phyloP scores from a whole-genome alignment of 2,113 vertebrate species.

The Chaenogobius annularis region DNA sequence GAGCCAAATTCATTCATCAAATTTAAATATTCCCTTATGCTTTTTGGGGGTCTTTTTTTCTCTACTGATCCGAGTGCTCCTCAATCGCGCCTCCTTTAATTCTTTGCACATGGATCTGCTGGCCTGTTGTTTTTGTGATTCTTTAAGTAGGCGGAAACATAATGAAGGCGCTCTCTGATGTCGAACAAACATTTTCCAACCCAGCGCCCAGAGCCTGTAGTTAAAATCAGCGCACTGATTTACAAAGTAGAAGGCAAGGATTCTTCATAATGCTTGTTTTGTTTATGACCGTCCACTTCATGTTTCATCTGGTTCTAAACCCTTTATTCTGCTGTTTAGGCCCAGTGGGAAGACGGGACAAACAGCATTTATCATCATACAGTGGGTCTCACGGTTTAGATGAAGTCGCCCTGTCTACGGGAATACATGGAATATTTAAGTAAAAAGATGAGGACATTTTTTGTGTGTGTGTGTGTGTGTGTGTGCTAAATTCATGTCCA shows the following conservation, averaged over 20 bases:
- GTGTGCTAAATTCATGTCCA: neutral
- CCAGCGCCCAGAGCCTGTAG: slow-evolving; percentile 6
- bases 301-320: slow-evolving; percentile 27
- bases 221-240: slow-evolving; percentile 23
- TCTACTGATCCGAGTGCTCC: neutral
- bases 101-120: slow-evolving; percentile 9
- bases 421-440: neutral
- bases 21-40: neutral
- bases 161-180: slow-evolving; percentile 32
- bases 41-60: neutral
- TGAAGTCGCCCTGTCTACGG: slow-evolving; percentile 10
- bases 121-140: slow-evolving; percentile 13
- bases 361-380: slow-evolving; percentile 43
- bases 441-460: neutral
- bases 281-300: slow-evolving; percentile 22
- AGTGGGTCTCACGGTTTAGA: slow-evolving; percentile 16
- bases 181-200: slow-evolving; percentile 25
- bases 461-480: too few relatives aligned
- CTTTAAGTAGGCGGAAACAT: slow-evolving; percentile 20
- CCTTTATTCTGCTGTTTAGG: slow-evolving; percentile 28
- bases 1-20: neutral
- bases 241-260: slow-evolving; percentile 27
- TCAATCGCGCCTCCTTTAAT: slow-evolving; percentile 7
- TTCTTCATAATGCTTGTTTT: slow-evolving; percentile 40
- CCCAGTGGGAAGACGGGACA: slow-evolving; percentile 15